Base-by-base conservation (phyloP, 2,888 invertebrate species). In the Tineola bisselliella region DNA sequence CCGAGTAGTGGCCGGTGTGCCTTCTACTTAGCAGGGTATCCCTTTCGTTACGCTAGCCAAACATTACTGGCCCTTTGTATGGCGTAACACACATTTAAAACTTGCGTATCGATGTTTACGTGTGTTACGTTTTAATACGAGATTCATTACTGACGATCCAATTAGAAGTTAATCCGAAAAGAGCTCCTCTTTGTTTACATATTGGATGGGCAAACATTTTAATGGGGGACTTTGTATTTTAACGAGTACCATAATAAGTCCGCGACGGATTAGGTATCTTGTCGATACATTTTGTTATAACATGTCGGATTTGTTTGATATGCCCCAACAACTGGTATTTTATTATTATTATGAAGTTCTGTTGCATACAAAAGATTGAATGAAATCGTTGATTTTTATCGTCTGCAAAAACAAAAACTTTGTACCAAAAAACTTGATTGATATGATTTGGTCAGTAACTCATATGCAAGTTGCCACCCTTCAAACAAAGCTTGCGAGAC, bases 381-480 rank as follows among this genome's bases (percentile, higher is more conserved):
- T n/a, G n/a, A n/a, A n/a, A n/a, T n/a, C n/a, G 31, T 31, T 31
- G 31, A 31, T 38, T 38, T 38, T n/a, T 38, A 12, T 38, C 10
- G 38, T 38, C 1, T 10, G n/a, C n/a, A 12, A 10, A 12, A 38
- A 10, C 31, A 31, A 31, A 31, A 31, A 31, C 6, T 31, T 38
- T 38, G 38, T 6, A 10, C 10, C 25, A 10, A 12, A 38, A 38
- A 38, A 38, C 38, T 38, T 38, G 38, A 38, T 48, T 48, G 48
- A 48, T 56, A 18, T 56, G 19, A 56, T 56, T 56, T 56, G 56
- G 56, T 56, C 56, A 56, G 30, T 19, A 19, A 25, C 30, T 56
- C 11, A 18, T 48, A 18, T 48, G 13, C 25, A 25, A 8, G 25
- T 25, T 56, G 31, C n/a, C 58, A 58, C 58, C 58, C 58, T 19